phyloP scores from a whole-genome alignment of 2,888 invertebrate genomes.

The Endomychus coccineus region DNA sequence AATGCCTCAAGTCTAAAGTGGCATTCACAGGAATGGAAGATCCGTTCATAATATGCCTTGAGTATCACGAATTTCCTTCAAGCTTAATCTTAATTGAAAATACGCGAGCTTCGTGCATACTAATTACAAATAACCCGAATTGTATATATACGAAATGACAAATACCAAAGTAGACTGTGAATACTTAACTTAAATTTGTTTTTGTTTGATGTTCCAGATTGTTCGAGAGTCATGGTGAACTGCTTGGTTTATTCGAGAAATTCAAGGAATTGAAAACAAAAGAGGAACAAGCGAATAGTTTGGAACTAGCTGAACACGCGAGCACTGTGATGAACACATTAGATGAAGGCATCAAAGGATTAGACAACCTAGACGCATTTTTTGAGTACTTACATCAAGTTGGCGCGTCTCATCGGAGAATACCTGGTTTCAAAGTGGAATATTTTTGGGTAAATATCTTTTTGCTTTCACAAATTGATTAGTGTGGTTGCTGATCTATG shows the following conservation, averaged over 20 bases:
- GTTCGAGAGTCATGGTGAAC: constrained; percentile 77
- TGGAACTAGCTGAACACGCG: constrained; percentile 81
- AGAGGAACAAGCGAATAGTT: constrained; percentile 72
- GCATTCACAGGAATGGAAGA: too few relatives aligned
- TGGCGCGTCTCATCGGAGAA: constrained; percentile 74
- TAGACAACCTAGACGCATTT: constrained; percentile 80
- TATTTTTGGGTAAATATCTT: constrained; percentile 73
- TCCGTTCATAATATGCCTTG: too few relatives aligned
- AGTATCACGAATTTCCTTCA: too few relatives aligned
- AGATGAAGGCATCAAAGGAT: constrained; percentile 79
- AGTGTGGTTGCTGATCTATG: too few relatives aligned
- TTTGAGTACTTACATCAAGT: constrained; percentile 75
- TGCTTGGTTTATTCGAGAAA: constrained; percentile 71
- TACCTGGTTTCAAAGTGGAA: constrained; percentile 78
- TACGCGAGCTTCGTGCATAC: too few relatives aligned
- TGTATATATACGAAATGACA: too few relatives aligned
- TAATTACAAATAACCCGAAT: too few relatives aligned
- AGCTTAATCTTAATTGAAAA: too few relatives aligned
- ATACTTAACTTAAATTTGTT: constrained; percentile 13
- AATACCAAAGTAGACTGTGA: too few relatives aligned
- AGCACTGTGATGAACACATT: constrained; percentile 83
- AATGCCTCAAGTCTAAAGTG: too few relatives aligned
- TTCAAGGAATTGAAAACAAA: constrained; percentile 71
- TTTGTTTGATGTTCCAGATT: constrained; percentile 61
- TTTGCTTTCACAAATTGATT: constrained; percentile 65